phyloP scores from a whole-genome alignment of 2,888 invertebrate genomes.

The Macroteleia sp. region DNA sequence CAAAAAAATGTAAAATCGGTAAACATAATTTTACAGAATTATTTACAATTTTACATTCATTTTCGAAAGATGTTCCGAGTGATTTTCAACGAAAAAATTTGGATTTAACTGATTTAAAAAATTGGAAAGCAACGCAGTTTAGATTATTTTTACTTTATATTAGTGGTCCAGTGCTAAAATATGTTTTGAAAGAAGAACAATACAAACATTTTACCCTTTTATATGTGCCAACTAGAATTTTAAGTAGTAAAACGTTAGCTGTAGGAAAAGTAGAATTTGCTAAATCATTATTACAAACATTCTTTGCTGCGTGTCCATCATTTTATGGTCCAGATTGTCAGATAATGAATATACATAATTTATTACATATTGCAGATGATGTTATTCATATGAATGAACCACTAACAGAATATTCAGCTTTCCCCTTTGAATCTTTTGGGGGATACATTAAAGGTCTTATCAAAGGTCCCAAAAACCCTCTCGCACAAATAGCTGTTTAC shows the following conservation, averaged over 20 bases:
- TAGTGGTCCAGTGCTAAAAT: constrained; percentile 2
- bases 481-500: constrained; percentile 17
- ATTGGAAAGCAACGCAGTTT: no score
- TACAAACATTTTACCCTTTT: constrained; percentile 44
- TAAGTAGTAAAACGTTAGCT: constrained; percentile 19
- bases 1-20: background rate
- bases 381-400: constrained; percentile 21
- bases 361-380: constrained; percentile 23
- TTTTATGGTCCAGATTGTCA: constrained; percentile 29
- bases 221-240: constrained; percentile 1
- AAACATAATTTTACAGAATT: background rate
- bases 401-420: constrained; percentile 13
- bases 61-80: constrained; percentile 13
- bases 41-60: background rate
- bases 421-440: no score
- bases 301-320: constrained; percentile 21
- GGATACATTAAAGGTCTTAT: no score
- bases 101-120: constrained; percentile 17
- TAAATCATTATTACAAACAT: constrained; percentile 25
- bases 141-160: constrained; percentile 33
- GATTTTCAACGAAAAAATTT: constrained; percentile 34
- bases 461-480: constrained; percentile 24
- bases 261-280: constrained; percentile 16
- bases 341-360: constrained; percentile 44
- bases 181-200: constrained; percentile 17